Evolutionary conservation across 2,888 invertebrate species (phyloP).

Genomic region (Dolichopus griseipennis): DNA sequence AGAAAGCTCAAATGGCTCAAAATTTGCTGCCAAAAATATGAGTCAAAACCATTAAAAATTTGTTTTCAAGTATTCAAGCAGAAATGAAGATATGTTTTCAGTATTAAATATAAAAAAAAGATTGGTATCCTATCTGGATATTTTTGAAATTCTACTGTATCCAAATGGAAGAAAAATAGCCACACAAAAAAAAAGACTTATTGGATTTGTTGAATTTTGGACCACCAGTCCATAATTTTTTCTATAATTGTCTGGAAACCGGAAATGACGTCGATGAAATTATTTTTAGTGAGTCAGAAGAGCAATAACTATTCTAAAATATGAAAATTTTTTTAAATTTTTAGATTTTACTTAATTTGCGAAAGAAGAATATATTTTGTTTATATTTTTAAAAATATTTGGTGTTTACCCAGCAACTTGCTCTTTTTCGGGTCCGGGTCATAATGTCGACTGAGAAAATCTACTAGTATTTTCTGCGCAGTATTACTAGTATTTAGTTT

Average conservation of each 20-base stretch:
- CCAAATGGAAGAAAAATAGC: neutral
- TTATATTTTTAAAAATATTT: no score
- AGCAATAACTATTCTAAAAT: neutral
- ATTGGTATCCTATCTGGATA: neutral
- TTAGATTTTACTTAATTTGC: no score
- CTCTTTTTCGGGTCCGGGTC: no score
- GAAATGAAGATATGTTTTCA: neutral
- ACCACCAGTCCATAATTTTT: neutral
- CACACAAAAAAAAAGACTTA: neutral
- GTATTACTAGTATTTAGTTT: no score
- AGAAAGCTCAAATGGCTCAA: conserved; percentile 15
- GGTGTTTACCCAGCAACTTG: no score
- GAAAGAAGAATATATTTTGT: no score
- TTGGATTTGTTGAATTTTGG: neutral
- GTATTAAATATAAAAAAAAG: neutral
- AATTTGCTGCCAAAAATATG: neutral
- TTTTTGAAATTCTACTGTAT: neutral
- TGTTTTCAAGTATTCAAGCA: neutral
- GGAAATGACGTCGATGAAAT: no score
- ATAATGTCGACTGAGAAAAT: no score
- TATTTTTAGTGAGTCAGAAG: no score
- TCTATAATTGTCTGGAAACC: no score
- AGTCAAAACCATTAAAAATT: neutral
- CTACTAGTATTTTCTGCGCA: no score
- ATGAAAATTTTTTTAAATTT: no score